phyloP scores from a whole-genome alignment of 2,113 vertebrate genomes.

The cattle (Bos taurus) region DNA sequence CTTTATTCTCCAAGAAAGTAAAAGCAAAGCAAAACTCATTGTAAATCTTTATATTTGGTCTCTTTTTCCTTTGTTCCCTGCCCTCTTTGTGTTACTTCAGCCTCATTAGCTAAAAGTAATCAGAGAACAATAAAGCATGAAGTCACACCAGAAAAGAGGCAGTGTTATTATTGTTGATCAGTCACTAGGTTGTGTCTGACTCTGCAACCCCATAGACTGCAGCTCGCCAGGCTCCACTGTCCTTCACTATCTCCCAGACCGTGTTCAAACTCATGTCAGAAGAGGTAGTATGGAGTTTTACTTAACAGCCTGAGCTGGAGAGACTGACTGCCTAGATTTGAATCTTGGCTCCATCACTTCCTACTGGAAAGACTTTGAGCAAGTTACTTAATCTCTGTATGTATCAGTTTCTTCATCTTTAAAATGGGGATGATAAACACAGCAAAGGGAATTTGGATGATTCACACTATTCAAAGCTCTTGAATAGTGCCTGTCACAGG shows the following conservation, averaged over 20 bases:
- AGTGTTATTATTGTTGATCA: not conserved
- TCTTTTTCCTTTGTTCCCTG: not conserved
- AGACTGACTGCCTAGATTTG: not conserved
- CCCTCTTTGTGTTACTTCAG: not conserved
- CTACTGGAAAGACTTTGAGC: not conserved
- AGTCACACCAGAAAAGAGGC: not conserved
- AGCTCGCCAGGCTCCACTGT: not conserved
- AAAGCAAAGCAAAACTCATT: not conserved
- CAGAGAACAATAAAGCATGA: not conserved
- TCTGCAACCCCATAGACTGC: not conserved
- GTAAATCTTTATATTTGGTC: not conserved
- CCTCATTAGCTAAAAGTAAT: not conserved
- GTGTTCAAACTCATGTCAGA: not conserved
- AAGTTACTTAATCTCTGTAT: not conserved
- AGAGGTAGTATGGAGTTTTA: not conserved
- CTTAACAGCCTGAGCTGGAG: not conserved
- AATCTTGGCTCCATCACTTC: not conserved
- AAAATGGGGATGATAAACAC: not conserved
- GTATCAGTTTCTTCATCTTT: not conserved
- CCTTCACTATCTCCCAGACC: not conserved
- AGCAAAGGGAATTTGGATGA: not conserved
- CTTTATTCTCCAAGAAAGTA: not conserved
- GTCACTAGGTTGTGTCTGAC: not conserved
- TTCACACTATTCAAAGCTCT: not conserved
- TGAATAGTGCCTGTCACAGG: not conserved